Evolutionary conservation across 2,113 vertebrate species (phyloP).

Genomic region (Nibea coibor): DNA sequence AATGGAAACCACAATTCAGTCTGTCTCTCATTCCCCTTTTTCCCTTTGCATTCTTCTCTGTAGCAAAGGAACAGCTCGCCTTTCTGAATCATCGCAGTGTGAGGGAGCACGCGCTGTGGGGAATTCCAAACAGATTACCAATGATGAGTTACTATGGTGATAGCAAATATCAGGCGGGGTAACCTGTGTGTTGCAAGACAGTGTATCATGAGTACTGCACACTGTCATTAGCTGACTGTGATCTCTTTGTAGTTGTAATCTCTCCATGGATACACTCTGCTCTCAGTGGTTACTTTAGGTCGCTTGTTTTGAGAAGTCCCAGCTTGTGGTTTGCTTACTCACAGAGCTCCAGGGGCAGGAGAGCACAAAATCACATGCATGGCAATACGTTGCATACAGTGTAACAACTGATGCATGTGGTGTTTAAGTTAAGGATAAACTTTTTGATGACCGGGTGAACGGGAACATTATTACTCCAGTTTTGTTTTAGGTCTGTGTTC

Average conservation of each 20-base stretch:
- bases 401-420: background rate
- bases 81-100: conserved; percentile 71
- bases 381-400: background rate
- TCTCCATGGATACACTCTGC: conserved; percentile 53
- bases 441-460: conserved; percentile 21
- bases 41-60: conserved; percentile 72
- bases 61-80: conserved; percentile 68
- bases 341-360: background rate
- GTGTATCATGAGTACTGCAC: conserved; percentile 46
- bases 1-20: conserved; percentile 86
- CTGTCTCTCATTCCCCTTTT: conserved; percentile 80
- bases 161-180: conserved; percentile 61
- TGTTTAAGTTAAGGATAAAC: background rate
- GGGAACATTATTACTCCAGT: background rate
- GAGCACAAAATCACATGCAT: conserved; percentile 23
- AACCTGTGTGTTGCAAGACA: conserved; percentile 64
- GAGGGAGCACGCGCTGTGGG: conserved; percentile 55
- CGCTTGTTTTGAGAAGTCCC: conserved; percentile 48
- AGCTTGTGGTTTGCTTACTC: conserved; percentile 31
- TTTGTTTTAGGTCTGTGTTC: background rate
- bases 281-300: conserved; percentile 42
- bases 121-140: conserved; percentile 76
- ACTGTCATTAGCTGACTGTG: conserved; percentile 47
- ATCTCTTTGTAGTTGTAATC: conserved; percentile 54
- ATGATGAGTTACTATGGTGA: conserved; percentile 79